These are phyloP conservation scores for Onychorhynchus coronatus DNA, from an alignment of 2,113 vertebrate species.

Conservation along the genomic window DNA sequence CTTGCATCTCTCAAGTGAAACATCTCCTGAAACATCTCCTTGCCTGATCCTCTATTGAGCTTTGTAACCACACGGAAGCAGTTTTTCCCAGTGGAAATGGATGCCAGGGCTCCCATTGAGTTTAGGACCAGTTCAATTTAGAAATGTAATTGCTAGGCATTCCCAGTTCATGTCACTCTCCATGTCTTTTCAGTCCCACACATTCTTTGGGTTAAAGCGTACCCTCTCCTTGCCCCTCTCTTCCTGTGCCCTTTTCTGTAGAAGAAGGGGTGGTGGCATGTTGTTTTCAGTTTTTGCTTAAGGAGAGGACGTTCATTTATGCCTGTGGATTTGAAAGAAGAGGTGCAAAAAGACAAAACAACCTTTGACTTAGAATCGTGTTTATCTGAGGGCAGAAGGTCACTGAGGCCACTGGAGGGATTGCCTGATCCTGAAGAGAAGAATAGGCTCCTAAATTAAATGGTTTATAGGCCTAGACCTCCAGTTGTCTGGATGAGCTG, in stretches of 20 bases:
- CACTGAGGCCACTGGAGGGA: background rate
- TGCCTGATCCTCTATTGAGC: background rate
- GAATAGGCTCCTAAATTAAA: background rate
- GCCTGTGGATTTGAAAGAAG: background rate
- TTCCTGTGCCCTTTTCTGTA: background rate
- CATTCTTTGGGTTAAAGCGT: background rate
- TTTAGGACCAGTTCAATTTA: background rate
- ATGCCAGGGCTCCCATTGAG: background rate
- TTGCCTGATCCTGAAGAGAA: background rate
- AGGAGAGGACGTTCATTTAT: background rate
- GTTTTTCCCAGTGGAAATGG: background rate
- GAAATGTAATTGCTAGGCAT: background rate
- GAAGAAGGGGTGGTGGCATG: background rate
- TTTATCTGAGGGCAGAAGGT: background rate
- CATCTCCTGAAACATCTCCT: background rate
- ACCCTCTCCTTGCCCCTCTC: background rate
- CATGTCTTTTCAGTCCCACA: background rate
- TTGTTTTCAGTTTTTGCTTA: background rate
- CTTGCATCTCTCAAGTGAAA: background rate
- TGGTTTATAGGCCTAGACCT: background rate
- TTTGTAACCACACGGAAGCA: background rate
- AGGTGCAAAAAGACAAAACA: background rate
- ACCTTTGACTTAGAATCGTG: background rate
- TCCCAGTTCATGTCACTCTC: accelerated
- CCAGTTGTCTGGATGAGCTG: background rate